Evolutionary conservation across 2,888 invertebrate species (phyloP).

Genomic region (Dryocosmus kuriphilus): DNA sequence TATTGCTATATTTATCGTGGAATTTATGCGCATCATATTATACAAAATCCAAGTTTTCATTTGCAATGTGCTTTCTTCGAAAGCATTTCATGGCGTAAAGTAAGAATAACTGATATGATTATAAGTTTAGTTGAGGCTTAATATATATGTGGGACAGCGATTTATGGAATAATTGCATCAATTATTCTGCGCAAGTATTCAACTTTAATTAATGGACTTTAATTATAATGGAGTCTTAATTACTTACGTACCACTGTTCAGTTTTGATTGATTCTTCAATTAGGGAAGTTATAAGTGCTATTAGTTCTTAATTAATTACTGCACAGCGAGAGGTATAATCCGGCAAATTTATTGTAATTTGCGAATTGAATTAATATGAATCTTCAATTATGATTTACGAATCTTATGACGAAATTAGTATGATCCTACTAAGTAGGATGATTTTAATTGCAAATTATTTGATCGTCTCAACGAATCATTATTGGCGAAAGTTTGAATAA

Average conservation of each 20-base stretch:
- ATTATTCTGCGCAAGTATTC: constrained; percentile 7
- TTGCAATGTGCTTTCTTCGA: background rate
- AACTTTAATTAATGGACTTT: constrained; percentile 16
- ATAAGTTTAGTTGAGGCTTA: background rate
- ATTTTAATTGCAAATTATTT: too few species aligned
- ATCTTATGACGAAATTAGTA: background rate
- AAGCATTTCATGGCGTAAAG: background rate
- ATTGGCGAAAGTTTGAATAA: too few species aligned
- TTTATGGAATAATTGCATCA: constrained; percentile 16
- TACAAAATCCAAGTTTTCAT: constrained; percentile 15
- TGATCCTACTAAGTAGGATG: background rate
- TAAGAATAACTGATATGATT: background rate
- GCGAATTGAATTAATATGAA: background rate
- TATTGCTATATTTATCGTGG: background rate
- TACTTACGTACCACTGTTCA: constrained; percentile 12
- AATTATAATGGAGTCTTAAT: constrained; percentile 16
- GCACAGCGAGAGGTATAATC: background rate
- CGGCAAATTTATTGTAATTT: background rate
- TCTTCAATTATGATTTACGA: background rate
- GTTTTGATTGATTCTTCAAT: constrained; percentile 38
- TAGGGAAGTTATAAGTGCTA: constrained; percentile 26
- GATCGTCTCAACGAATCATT: too few species aligned
- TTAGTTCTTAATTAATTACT: constrained; percentile 24
- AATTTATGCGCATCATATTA: background rate
- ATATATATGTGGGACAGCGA: background rate